Evolutionary conservation across 1,140 invertebrate genomes (phyloP).

Genomic region (Drosophila murphyi): DNA sequence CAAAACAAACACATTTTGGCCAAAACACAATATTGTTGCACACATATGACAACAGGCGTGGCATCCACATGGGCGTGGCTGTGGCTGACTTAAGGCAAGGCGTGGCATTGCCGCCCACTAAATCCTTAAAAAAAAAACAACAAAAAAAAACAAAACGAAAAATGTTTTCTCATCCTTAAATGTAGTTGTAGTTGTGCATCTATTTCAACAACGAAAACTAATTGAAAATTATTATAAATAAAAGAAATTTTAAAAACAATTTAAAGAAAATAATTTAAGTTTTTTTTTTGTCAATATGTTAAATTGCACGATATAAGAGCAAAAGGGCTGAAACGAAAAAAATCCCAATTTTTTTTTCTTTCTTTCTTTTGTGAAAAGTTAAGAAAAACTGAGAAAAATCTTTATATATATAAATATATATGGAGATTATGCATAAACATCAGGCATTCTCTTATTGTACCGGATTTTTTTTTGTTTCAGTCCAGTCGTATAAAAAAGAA

Average conservation of each 20-base stretch:
- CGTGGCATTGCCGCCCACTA: slow-evolving; percentile 23
- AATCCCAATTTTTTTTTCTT: too few species aligned
- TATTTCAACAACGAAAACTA: slow-evolving; percentile 72
- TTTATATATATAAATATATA: background rate
- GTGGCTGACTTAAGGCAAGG: slow-evolving; percentile 4
- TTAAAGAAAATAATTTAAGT: slow-evolving; percentile 18
- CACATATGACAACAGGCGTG: slow-evolving; percentile 66
- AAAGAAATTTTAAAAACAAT: slow-evolving; percentile 16
- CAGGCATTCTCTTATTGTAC: too few species aligned
- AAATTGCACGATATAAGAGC: background rate
- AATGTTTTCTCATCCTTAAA: slow-evolving; percentile 48
- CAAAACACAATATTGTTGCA: slow-evolving; percentile 66
- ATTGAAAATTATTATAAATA: slow-evolving; percentile 57
- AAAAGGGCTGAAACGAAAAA: slow-evolving; percentile 1
- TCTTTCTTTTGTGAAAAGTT: too few species aligned
- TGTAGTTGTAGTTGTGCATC: slow-evolving; percentile 61
- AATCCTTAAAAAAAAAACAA: slow-evolving; percentile 19
- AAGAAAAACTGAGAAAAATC: slow-evolving; percentile 11
- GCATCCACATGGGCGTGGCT: slow-evolving; percentile 31
- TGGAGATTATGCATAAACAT: too few species aligned
- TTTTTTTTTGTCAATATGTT: slow-evolving; percentile 2
- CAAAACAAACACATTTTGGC: slow-evolving; percentile 54
- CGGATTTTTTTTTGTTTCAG: too few species aligned
- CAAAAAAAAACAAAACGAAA: slow-evolving; percentile 5
- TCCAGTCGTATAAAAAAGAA: too few species aligned